These are phyloP conservation scores for Bagarius yarrelli DNA, from an alignment of 2,113 vertebrate genomes.

Conservation along the genomic window DNA sequence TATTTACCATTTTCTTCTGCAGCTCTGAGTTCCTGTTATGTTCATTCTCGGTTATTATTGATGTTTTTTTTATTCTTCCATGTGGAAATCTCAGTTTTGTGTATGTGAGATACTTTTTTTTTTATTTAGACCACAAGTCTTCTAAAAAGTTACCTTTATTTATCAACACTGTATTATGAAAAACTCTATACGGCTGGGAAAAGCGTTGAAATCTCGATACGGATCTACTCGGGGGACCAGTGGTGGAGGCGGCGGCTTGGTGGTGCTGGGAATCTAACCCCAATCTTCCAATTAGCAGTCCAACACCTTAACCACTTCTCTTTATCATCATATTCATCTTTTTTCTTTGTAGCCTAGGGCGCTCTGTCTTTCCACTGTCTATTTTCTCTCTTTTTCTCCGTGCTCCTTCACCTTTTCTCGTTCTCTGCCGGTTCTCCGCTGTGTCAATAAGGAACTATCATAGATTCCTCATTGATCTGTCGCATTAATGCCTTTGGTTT, in stretches of 20 bases:
- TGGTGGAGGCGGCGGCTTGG: too few relatives aligned
- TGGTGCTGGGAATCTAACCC: too few relatives aligned
- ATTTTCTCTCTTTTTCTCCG: background rate
- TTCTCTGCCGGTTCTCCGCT: background rate
- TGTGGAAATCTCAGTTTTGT: background rate
- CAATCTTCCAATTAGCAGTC: too few relatives aligned
- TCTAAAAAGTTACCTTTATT: background rate
- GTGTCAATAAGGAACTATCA: background rate
- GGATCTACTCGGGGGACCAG: too few relatives aligned
- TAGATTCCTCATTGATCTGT: slow-evolving; percentile 46
- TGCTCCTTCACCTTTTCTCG: slow-evolving; percentile 7
- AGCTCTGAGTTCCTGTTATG: background rate
- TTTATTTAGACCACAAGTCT: background rate
- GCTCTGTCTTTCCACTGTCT: background rate
- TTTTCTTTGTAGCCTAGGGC: background rate
- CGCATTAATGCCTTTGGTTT: slow-evolving; percentile 48
- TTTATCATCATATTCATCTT: too few relatives aligned
- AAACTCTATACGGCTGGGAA: too few relatives aligned
- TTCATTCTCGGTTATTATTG: background rate
- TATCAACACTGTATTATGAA: too few relatives aligned
- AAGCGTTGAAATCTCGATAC: too few relatives aligned
- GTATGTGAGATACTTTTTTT: background rate
- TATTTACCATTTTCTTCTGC: too few relatives aligned
- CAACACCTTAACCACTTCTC: too few relatives aligned
- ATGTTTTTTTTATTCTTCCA: background rate